Conservation (phyloP, 2,888 invertebrate species). For the Heliconius charithonia region DNA sequence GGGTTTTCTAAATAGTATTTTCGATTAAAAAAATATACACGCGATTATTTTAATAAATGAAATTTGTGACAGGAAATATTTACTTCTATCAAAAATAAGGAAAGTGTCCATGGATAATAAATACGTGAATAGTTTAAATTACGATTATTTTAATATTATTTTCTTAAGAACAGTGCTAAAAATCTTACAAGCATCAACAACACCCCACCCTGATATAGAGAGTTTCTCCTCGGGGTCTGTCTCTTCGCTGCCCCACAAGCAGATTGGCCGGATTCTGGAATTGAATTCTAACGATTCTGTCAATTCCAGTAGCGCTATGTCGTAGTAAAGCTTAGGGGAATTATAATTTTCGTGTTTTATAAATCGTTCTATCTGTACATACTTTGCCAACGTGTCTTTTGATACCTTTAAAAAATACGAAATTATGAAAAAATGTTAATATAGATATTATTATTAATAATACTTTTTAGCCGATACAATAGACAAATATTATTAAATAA, state of each 20-base stretch:
- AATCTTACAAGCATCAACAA: not conserved
- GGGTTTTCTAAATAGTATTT: no score
- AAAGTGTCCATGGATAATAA: no score
- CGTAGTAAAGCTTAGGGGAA: not conserved
- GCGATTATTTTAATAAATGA: no score
- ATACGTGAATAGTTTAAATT: not conserved
- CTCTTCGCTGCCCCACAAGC: not conserved
- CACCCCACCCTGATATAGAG: constrained; percentile 8
- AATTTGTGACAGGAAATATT: no score
- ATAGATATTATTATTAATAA: no score
- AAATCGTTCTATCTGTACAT: not conserved
- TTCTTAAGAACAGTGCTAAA: not conserved
- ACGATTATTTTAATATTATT: not conserved
- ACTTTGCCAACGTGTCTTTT: not conserved
- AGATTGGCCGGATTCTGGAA: not conserved
- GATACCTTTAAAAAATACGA: not conserved
- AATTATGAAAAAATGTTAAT: no score
- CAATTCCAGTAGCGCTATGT: not conserved
- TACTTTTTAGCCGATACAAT: no score
- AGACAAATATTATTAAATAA: no score
- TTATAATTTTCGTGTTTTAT: constrained; percentile 2
- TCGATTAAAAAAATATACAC: no score
- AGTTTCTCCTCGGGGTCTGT: not conserved
- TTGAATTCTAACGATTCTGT: not conserved
- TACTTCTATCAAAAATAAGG: no score